Evolutionary conservation across 1,140 invertebrate genomes (phyloP).

Genomic region (Pseudomyrmex sp.): DNA sequence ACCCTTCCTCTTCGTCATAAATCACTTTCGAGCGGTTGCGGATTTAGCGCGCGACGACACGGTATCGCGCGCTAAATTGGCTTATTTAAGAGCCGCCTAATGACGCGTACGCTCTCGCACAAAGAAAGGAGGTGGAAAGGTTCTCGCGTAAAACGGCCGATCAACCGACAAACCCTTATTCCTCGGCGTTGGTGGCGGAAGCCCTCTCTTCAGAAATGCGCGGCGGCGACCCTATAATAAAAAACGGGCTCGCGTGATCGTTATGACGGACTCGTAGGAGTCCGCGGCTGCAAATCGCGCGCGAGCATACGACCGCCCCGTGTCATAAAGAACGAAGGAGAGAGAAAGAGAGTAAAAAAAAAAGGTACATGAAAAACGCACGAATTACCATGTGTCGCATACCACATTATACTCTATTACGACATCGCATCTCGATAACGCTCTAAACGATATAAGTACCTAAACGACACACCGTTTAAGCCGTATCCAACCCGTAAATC

Average conservation of each 20-base stretch:
- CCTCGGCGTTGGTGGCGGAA: background rate
- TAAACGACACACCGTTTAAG: constrained; percentile 69
- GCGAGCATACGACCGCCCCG: background rate
- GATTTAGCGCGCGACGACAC: background rate
- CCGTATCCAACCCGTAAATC: constrained; percentile 68
- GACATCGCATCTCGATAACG: constrained; percentile 61
- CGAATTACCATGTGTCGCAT: constrained; percentile 70
- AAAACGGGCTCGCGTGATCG: constrained; percentile 28
- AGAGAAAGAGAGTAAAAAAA: background rate
- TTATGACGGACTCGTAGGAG: background rate
- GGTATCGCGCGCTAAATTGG: constrained; percentile 34
- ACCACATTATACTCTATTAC: constrained; percentile 41
- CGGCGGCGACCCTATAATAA: background rate
- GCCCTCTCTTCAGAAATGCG: constrained; percentile 13
- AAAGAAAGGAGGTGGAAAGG: constrained; percentile 4
- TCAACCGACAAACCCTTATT: background rate
- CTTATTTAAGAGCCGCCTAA: constrained; percentile 43
- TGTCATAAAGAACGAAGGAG: background rate
- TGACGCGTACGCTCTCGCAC: constrained; percentile 50
- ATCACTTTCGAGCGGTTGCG: constrained; percentile 37
- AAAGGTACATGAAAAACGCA: constrained; percentile 55
- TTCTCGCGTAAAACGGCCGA: constrained; percentile 15
- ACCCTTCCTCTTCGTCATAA: constrained; percentile 25
- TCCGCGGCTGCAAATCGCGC: background rate
- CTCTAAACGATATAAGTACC: constrained; percentile 66